Base-by-base conservation (phyloP, 2,797 vertebrate genomes). In the Anableps anableps region DNA sequence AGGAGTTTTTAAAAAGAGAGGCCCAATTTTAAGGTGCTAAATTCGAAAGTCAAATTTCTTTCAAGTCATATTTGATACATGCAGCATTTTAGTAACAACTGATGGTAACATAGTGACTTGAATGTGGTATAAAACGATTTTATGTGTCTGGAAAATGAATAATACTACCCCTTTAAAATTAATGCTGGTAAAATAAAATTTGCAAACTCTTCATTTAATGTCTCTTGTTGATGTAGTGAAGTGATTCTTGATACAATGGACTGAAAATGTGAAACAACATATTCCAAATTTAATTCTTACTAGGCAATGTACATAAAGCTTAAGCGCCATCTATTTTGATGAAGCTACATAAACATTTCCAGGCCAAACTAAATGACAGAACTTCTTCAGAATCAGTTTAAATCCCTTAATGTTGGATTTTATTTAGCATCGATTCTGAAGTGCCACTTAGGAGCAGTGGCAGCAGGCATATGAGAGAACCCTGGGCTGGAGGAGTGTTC, bases 361-460 rank as follows among this genome's bases (percentile, higher is more conserved):
- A 2, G 72, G 73, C 80, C 62, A 85, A 83, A 86, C 62, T 83
- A 87, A 85, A 86, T 89, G 80, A 91, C 88, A 90, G 50, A 84
- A 64, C 64, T 75, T 68, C 72, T 78, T 62, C 26, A 58, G 83
- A 73, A 79, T 84, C 62, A 79, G 75, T 90, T 89, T 86, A 89
- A 88, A 84, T 85, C 80, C 74, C 73, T 71, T 85, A 79, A 88
- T 86, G 88, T 93, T 91, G 86, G 86, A 83, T 94, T 94, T 93
- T 90, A 94, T 95, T 92, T 83, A 88, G 89, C 82, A 72, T 47
- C 41, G 74, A 85, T 62, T 86, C 86, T 91, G 90, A 77, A 85
- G 83, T 79, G 76, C 87, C 89, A 88, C 84, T 92, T 93, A 87
- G 77, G 71, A n/a, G 78, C 81, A 62, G 21, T 83, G 94, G 94